Conservation (phyloP, 23 tunicate species). For the Trididemnum clinides region DNA sequence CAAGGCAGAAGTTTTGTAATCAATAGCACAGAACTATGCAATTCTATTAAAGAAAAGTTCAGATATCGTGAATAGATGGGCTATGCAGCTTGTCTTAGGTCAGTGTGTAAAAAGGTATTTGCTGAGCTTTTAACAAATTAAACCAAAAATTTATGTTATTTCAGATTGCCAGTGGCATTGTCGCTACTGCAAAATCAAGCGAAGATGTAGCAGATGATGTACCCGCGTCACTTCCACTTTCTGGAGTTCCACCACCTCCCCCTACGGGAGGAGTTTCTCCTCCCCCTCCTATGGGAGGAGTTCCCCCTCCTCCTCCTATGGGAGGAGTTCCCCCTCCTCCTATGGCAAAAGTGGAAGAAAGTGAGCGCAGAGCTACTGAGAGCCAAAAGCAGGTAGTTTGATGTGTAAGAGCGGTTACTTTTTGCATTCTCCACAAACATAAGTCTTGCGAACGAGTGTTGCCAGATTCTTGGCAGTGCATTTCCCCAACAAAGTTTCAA, state of each 20-base stretch:
- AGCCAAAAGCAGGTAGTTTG: slow-evolving; percentile 91
- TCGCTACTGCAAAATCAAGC: neutral
- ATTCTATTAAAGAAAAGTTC: too few relatives aligned
- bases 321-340: slow-evolving; percentile 34
- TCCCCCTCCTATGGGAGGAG: slow-evolving; percentile 49
- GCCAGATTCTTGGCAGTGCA: too few relatives aligned
- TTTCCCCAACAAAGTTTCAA: too few relatives aligned
- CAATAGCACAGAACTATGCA: too few relatives aligned
- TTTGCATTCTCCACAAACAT: too few relatives aligned
- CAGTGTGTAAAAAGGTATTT: neutral
- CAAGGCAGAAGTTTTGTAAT: too few relatives aligned
- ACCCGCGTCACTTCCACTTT: slow-evolving; percentile 26
- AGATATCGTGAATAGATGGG: too few relatives aligned
- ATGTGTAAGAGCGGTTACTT: too few relatives aligned
- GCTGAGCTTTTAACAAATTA: too few relatives aligned
- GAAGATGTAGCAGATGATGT: neutral
- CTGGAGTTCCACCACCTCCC: slow-evolving; percentile 49
- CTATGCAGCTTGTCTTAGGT: neutral
- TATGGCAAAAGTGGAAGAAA: slow-evolving; percentile 80
- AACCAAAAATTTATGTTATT: too few relatives aligned
- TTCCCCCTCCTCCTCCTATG: slow-evolving; percentile 42
- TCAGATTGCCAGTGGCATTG: slow-evolving; percentile 1
- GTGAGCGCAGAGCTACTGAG: slow-evolving; percentile 58
- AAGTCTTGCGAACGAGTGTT: too few relatives aligned
- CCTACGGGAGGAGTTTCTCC: slow-evolving; percentile 36